A percentile compares a stretch with the other conserved stretches of the same genome.
These are phyloP conservation scores for Anthophora plumipes DNA, from an alignment of 2,888 invertebrate genomes.

Conservation along the genomic window DNA sequence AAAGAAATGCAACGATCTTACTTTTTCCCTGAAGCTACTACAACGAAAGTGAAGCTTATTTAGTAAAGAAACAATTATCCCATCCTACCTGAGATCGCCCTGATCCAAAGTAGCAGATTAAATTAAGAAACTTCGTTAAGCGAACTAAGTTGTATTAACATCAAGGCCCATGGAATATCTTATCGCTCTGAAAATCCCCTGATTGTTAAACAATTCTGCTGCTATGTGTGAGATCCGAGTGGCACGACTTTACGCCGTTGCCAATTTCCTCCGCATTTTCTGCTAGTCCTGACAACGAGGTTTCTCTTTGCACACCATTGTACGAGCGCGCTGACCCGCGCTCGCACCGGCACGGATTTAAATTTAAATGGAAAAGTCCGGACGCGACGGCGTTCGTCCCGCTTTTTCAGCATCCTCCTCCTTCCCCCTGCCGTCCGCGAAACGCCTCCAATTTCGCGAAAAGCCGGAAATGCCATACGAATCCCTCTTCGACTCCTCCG, in stretches of 20 bases:
- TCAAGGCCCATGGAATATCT: neutral
- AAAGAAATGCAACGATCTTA: too few relatives aligned
- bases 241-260: slow-evolving; percentile 22
- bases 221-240: neutral
- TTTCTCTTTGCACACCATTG: slow-evolving; percentile 30
- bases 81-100: too few relatives aligned
- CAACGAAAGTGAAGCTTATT: too few relatives aligned
- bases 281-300: slow-evolving; percentile 40
- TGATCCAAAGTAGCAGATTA: neutral
- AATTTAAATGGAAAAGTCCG: slow-evolving; percentile 68
- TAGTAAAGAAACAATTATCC: too few relatives aligned
- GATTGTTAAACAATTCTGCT: slow-evolving; percentile 29
- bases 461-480: slow-evolving; percentile 45
- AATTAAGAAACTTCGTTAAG: neutral
- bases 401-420: slow-evolving; percentile 37
- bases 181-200: neutral
- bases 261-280: slow-evolving; percentile 51
- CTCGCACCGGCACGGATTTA: slow-evolving; percentile 64
- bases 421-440: slow-evolving; percentile 22
- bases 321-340: slow-evolving; percentile 49
- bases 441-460: slow-evolving; percentile 44
- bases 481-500: slow-evolving; percentile 30
- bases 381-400: slow-evolving; percentile 30
- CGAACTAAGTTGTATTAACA: neutral
- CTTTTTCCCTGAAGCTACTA: too few relatives aligned